Base-by-base conservation (phyloP, 2,797 vertebrate species). In the Coregonus ussuriensis region DNA sequence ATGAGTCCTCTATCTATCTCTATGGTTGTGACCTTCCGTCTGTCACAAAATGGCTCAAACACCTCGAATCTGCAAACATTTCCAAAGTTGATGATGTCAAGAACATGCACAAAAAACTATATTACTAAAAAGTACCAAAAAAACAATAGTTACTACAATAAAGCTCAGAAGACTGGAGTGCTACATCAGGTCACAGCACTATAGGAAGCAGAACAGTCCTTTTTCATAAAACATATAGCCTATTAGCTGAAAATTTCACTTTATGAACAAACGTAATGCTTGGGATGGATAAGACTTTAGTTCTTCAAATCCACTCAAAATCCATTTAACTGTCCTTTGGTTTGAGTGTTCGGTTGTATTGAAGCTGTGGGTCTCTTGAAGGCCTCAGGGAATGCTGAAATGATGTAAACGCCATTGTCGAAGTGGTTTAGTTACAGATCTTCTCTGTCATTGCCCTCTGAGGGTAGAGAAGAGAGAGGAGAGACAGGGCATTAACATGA, bases 371-470 rank as follows among this genome's bases (percentile, higher is more conserved):
- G 78, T 85, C 81, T 89, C 77, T 83, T 85, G 69, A 63, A 4
- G 71, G 88, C 87, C 87, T 90, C 89, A 88, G 89, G 86, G 80
- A 81, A 47, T 21, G 14, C 84, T 83, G 76, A 68, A 86, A 81
- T 84, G 71, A 79, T 74, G 82, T 83, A 87, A 89, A 89, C 84
- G 87, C 78, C 80, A 83, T 83, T 77, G 77, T 90, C 79, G 84
- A 79, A 77, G 59, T 79, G 79, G 81, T 82, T 95, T 86, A 95
- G 83, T 94, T 96, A 89, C 98, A 99, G 90, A 99, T 99, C 78
- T 94, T 95, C 88, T 99, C 97, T 71, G 97, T 99, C 97, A 99
- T 99, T 91, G 95, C 96, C 93, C 91, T 98, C 98, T 99, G 95
- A 80, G 80, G 87, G 88, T 84, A 92, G 80, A 89, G n/a, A 87